phyloP scores from a whole-genome alignment of 1,140 invertebrate species.

The Cotesia typhae region DNA sequence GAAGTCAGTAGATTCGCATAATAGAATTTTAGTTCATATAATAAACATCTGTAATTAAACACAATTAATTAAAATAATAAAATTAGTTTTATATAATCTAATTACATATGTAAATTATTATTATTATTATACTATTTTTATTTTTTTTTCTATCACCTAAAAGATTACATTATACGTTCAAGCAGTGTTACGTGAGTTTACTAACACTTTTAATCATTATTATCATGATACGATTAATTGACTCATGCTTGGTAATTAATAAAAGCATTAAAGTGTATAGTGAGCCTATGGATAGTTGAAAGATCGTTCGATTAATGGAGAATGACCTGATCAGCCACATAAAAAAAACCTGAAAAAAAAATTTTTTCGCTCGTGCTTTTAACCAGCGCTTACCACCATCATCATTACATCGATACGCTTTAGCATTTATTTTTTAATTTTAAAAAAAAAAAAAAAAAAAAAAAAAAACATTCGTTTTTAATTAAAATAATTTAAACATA shows the following conservation, averaged over 20 bases:
- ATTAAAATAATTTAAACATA: not conserved
- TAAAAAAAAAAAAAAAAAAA: not conserved
- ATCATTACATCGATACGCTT: slow-evolving; percentile 27
- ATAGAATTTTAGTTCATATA: slow-evolving; percentile 50
- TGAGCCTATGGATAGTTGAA: slow-evolving; percentile 11
- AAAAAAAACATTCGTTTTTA: not conserved
- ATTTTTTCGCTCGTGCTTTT: slow-evolving; percentile 25
- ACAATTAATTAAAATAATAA: slow-evolving; percentile 56
- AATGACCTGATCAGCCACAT: slow-evolving; percentile 32
- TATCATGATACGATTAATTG: not conserved
- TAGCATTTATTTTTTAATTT: slow-evolving; percentile 10
- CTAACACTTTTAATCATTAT: slow-evolving; percentile 24
- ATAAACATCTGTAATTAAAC: slow-evolving; percentile 61
- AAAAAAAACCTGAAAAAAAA: not conserved
- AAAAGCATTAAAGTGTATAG: slow-evolving; percentile 6
- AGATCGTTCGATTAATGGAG: slow-evolving; percentile 36
- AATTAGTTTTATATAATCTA: slow-evolving; percentile 54
- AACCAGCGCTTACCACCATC: slow-evolving; percentile 34
- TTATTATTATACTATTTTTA: slow-evolving; percentile 35
- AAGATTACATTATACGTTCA: slow-evolving; percentile 49
- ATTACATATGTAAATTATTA: slow-evolving; percentile 44
- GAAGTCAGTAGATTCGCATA: slow-evolving; percentile 14
- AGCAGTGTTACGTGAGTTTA: slow-evolving; percentile 64
- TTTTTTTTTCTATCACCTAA: slow-evolving; percentile 32
- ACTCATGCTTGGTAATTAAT: slow-evolving; percentile 17